Base-by-base conservation (phyloP, 2,888 invertebrate species). In the Cantharis lateralis region DNA sequence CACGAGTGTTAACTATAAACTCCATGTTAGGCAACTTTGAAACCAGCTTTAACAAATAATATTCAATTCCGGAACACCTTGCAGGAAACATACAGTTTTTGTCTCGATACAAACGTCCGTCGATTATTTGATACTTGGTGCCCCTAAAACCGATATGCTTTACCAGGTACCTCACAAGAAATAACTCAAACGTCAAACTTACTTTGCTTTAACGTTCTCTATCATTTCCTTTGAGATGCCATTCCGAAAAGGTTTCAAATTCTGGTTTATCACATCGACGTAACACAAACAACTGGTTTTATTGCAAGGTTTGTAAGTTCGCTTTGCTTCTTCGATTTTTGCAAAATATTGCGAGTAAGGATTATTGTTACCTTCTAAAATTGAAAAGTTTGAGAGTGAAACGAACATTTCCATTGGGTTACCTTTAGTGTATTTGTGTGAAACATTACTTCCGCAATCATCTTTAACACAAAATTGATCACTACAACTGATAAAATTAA, bases 81-180 rank as follows among this genome's bases (percentile, higher is more conserved):
- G 96, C 93, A 61, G 98, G 98, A 88, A 98, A 99, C 92, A 96
- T 95, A 84, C 98, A 98, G 63, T 93, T 92, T 73, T 91, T 91
- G 80, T 96, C 93, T 70, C 98, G 91, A 86, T 95, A 98, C 11
- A 99, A 87, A 82, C 91, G 91, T 70, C 95, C 93, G 83, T 93
- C 88, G 78, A 96, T 93, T 79, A 98, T 93, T 90, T 98, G 95
- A 85, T 98, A 97, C 79, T 92, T 92, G 0, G 93, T 93, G 1
- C 95, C 95, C 82, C 92, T 93, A 82, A 48, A 87, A 70, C 2
- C 20, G 7, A 15, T n/a, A n/a, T 9, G 1, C 5, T 20, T 20
- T 7, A n/a, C 10, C 10, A 24, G n/a, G 11, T 24, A 3, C 10
- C 24, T 7, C 2, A 24, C n/a, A 13, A n/a, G n/a, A 10, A 20